These are phyloP conservation scores for Rhodinocichla rosea DNA, from an alignment of 2,113 vertebrate species.

Conservation along the genomic window DNA sequence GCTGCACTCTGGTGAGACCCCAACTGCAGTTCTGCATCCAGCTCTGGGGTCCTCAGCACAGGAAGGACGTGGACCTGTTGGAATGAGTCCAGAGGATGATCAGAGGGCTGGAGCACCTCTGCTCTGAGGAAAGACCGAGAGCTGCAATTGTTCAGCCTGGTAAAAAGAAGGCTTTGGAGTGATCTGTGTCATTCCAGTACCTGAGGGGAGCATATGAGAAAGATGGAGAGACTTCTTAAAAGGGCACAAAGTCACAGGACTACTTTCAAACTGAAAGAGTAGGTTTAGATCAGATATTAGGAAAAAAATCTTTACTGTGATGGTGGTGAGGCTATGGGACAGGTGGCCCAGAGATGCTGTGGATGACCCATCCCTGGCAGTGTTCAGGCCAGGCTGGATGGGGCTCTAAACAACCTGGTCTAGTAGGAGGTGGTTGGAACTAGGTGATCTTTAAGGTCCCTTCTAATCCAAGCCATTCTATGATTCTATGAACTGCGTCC, in stretches of 20 bases:
- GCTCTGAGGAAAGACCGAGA: neutral
- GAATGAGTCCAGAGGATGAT: neutral
- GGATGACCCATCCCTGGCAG: neutral
- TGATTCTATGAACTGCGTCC: neutral
- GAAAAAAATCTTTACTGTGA: neutral
- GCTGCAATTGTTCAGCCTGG: neutral
- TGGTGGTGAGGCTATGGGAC: neutral
- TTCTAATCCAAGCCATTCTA: neutral
- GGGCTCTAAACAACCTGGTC: neutral
- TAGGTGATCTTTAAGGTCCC: neutral
- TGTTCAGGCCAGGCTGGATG: neutral
- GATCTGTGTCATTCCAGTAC: neutral
- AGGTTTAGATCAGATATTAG: neutral
- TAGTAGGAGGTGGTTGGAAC: neutral
- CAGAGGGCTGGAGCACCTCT: neutral
- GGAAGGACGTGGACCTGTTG: neutral
- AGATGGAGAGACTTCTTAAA: neutral
- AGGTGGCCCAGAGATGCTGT: neutral
- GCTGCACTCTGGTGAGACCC: neutral
- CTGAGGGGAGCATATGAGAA: neutral
- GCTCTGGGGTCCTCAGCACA: neutral
- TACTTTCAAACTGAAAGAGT: neutral
- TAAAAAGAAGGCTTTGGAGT: neutral
- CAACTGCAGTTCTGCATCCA: neutral
- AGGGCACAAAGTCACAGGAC: neutral